These are phyloP conservation scores for Siniperca chuatsi DNA, from an alignment of 2,113 vertebrate genomes.

Conservation along the genomic window DNA sequence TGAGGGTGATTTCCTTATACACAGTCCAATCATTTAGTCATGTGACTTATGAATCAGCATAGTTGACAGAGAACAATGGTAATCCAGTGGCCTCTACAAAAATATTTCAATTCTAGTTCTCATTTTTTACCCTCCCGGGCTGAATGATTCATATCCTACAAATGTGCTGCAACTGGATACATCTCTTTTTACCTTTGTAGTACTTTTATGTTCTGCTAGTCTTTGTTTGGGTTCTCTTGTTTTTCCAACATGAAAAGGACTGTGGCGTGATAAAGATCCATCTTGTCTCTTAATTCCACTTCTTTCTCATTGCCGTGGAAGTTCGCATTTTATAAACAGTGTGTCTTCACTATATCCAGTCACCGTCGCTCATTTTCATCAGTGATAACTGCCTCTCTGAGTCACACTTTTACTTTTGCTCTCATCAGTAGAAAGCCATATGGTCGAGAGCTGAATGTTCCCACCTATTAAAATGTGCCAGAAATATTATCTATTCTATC, in stretches of 20 bases:
- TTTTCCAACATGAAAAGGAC: neutral
- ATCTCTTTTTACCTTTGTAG: neutral
- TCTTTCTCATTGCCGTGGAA: neutral
- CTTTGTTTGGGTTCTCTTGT: neutral
- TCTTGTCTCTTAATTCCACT: neutral
- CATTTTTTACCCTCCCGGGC: neutral
- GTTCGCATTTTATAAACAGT: slow-evolving; percentile 19
- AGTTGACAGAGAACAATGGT: neutral
- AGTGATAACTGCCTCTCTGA: slow-evolving; percentile 28
- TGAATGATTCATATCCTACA: neutral
- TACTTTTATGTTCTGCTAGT: neutral
- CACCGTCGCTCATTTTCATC: slow-evolving; percentile 26
- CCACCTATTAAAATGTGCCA: slow-evolving; percentile 67
- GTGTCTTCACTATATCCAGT: slow-evolving; percentile 4
- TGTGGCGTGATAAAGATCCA: neutral
- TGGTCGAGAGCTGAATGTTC: slow-evolving; percentile 44
- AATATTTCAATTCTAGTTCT: neutral
- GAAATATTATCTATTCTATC: slow-evolving; percentile 34
- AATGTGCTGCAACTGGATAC: neutral
- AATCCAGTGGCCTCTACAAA: neutral
- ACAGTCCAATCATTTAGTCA: neutral
- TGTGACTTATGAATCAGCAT: neutral
- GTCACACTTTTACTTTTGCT: slow-evolving; percentile 50
- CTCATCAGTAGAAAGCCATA: slow-evolving; percentile 62
- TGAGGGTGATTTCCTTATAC: neutral